Base-by-base conservation (phyloP, 2,113 vertebrate genomes). In the Chiloscyllium plagiosum region DNA sequence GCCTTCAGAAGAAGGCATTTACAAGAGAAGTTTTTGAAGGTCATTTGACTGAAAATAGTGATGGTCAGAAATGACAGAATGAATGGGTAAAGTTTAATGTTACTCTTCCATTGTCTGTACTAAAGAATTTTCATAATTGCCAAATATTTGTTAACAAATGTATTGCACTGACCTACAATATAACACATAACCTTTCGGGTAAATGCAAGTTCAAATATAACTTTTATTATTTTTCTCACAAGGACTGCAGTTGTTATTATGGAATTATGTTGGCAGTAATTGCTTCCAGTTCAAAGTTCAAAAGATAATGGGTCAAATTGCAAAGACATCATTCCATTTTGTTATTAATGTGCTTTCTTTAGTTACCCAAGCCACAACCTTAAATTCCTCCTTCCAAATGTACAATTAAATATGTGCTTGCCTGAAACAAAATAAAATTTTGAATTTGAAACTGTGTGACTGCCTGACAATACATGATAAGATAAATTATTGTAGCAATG, bases 201-300 rank as follows among this genome's bases (percentile, higher is more conserved):
- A 72, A 76, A 29, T 72, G 17, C 42, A 95, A 47, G 94, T 72
- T 95, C n/a, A 52, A 72, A 47, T 50, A 66, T 94, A 95, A 95
- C 42, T 69, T 69, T 94, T 76, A 50, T 95, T 95, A 26, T n/a
- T 52, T 52, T 6, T 72, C 69, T 50, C 65, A 94, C 69, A 72
- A 72, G 33, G 72, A 95, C 37, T 26, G 52, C 94, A 76, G 42
- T 70, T 6, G 69, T 42, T 72, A 70, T 94, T 26, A 29, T 72
- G 68, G 94, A 95, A 72, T 95, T 70, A 95, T 4, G 68, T 52
- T 33, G 68, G 72, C 68, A 95, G 50, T 61, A 90, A 90, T 90
- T 90, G 50, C 87, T 72, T 95, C 42, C 69, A 50, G 94, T 95
- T 72, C 50, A 72, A 95, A 95, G 94, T 95, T 95, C 20, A 76